Conservation (phyloP, 2,113 vertebrate genomes). For the Lanius collurio region DNA sequence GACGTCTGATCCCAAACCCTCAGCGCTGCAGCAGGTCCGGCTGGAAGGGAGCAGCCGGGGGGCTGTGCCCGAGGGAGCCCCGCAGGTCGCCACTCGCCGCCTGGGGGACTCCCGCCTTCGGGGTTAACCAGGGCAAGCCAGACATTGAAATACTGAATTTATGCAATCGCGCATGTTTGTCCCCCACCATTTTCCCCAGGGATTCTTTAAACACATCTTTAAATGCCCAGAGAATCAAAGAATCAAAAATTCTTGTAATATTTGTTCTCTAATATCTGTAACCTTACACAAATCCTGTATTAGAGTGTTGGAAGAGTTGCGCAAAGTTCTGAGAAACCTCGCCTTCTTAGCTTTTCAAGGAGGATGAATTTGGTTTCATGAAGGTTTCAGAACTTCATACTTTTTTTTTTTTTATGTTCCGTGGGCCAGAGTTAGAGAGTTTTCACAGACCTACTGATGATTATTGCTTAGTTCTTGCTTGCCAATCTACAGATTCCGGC, state of each 20-base stretch:
- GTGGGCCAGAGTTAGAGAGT: neutral
- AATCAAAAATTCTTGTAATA: neutral
- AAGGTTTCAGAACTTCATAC: neutral
- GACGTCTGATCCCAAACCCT: fast-evolving
- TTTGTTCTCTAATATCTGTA: neutral
- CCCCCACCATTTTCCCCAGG: neutral
- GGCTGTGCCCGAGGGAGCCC: neutral
- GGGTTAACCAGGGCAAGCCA: neutral
- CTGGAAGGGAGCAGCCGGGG: neutral
- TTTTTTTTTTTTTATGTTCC: neutral
- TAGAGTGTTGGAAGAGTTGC: neutral
- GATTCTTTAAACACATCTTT: neutral
- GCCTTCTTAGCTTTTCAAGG: neutral
- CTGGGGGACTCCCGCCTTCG: neutral
- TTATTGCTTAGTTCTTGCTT: constrained; percentile 21
- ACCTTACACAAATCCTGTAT: neutral
- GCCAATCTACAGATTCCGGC: constrained; percentile 43
- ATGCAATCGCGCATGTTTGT: neutral
- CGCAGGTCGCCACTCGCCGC: neutral
- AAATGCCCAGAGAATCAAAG: neutral
- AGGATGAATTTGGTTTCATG: neutral
- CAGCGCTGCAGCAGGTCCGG: neutral
- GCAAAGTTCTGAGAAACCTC: neutral
- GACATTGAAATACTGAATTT: neutral
- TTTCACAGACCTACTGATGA: neutral